A percentile compares a stretch with the other conserved stretches of the same genome.
phyloP scores from a whole-genome alignment of 2,888 invertebrate species.

The Tricholauxania praeusta region DNA sequence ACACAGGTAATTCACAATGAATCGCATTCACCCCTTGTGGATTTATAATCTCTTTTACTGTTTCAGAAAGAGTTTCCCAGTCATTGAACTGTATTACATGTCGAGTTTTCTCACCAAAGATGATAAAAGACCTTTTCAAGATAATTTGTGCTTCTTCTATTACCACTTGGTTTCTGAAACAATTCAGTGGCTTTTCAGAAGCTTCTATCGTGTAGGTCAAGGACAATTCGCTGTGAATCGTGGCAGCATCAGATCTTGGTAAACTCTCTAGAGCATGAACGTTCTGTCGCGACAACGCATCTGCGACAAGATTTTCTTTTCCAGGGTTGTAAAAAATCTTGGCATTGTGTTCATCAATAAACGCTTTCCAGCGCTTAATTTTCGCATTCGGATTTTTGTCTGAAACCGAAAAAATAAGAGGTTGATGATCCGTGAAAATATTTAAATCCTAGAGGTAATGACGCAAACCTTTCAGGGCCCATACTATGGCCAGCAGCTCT shows the following conservation, averaged over 20 bases:
- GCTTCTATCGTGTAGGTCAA: not conserved
- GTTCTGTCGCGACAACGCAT: constrained; percentile 36
- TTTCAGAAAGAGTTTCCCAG: not conserved
- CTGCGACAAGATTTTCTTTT: constrained; percentile 37
- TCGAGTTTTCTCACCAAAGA: not conserved
- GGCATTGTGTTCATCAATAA: too few species aligned
- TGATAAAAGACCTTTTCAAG: not conserved
- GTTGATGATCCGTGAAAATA: too few species aligned
- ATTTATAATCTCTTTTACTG: not conserved
- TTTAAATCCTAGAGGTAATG: constrained; percentile 30
- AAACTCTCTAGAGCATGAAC: constrained; percentile 31
- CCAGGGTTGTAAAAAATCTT: constrained; percentile 11
- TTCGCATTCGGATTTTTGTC: too few species aligned
- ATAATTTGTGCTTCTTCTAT: not conserved
- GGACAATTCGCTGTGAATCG: not conserved
- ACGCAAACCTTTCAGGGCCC: constrained; percentile 34
- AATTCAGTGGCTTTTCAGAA: not conserved
- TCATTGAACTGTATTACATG: not conserved
- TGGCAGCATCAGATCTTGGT: constrained; percentile 8
- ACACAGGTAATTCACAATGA: constrained; percentile 22
- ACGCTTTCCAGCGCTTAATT: too few species aligned
- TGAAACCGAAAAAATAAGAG: too few species aligned
- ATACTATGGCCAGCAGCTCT: too few species aligned
- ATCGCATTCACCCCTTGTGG: constrained; percentile 14
- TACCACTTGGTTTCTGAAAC: not conserved